phyloP scores from a whole-genome alignment of 64 coral and sea anemone genomes.

The Montipora foliosa region DNA sequence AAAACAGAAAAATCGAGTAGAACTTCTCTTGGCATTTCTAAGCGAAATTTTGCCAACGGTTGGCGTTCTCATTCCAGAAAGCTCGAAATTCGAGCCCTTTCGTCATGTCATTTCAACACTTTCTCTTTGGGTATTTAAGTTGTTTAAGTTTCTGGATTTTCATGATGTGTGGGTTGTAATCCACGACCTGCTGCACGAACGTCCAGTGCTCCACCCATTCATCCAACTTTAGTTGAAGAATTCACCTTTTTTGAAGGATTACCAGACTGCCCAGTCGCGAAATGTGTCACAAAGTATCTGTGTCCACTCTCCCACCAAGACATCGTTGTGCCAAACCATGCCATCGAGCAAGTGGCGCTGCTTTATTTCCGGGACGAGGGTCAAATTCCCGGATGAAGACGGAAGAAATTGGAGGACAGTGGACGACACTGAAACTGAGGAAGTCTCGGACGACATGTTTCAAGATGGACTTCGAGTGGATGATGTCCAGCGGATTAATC shows the following conservation, averaged over 20 bases:
- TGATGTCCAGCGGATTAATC: constrained; percentile 8
- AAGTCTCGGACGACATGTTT: constrained; percentile 24
- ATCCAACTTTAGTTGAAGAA: too few species aligned
- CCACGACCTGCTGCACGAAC: too few species aligned
- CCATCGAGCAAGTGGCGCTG: constrained; percentile 46
- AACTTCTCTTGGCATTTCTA: too few species aligned
- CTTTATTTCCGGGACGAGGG: constrained; percentile 62
- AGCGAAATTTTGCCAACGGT: too few species aligned
- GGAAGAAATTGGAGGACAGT: constrained; percentile 40
- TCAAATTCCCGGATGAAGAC: constrained; percentile 50
- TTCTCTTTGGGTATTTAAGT: too few species aligned
- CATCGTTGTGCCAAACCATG: not conserved
- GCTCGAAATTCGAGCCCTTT: too few species aligned
- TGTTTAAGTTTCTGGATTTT: too few species aligned
- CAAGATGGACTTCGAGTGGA: constrained; percentile 24
- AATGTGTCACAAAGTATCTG: not conserved
- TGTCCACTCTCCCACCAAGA: constrained; percentile 9
- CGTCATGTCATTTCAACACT: too few species aligned
- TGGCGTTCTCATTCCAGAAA: too few species aligned
- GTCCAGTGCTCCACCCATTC: too few species aligned
- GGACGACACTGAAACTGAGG: constrained; percentile 50
- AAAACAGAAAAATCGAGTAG: too few species aligned
- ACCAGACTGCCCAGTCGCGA: not conserved
- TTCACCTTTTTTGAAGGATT: not conserved
- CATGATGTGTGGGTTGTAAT: too few species aligned